Conservation (phyloP, 2,797 vertebrate species). For the Poeciliopsis turneri region DNA sequence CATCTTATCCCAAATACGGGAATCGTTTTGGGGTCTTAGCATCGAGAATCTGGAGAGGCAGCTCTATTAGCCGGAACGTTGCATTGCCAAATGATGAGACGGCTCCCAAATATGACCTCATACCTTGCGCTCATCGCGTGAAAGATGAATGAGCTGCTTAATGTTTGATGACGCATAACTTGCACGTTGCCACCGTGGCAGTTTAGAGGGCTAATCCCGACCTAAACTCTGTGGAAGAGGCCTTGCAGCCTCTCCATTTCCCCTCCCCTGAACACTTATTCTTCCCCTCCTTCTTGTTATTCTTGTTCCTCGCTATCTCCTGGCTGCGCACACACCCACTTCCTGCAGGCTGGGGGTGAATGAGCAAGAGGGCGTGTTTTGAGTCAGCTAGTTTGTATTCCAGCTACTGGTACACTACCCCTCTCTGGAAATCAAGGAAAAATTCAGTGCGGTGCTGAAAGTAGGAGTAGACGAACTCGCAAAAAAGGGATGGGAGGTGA, state of each 20-base stretch:
- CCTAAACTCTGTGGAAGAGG: slow-evolving; percentile 39
- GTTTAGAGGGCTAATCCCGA: slow-evolving; percentile 41
- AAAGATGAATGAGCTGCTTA: slow-evolving; percentile 67
- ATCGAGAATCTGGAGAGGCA: slow-evolving; percentile 27
- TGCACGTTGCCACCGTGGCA: slow-evolving; percentile 47
- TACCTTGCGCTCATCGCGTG: slow-evolving; percentile 41
- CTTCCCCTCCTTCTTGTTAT: slow-evolving; percentile 10
- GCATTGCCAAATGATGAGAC: slow-evolving; percentile 32
- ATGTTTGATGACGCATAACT: slow-evolving; percentile 67
- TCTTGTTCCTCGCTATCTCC: slow-evolving; percentile 42
- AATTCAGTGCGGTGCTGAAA: slow-evolving; percentile 54
- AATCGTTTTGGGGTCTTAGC: slow-evolving; percentile 18
- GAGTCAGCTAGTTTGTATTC: slow-evolving; percentile 79
- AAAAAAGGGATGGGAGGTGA: slow-evolving; percentile 14
- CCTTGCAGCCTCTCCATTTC: slow-evolving; percentile 20
- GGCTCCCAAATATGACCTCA: slow-evolving; percentile 48
- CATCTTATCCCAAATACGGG: slow-evolving; percentile 8
- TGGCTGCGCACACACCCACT: slow-evolving; percentile 38
- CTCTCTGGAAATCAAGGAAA: slow-evolving; percentile 71
- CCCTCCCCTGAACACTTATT: slow-evolving; percentile 15
- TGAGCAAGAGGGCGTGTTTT: slow-evolving; percentile 41
- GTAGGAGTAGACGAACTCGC: slow-evolving; percentile 36
- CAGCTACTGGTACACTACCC: slow-evolving; percentile 56
- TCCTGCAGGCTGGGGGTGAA: slow-evolving; percentile 17
- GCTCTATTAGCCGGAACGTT: slow-evolving; percentile 43